Evolutionary conservation across 37 sponge, comb jelly and placozoan species (phyloP), one percentile per base, ranked within the genome.

Genomic region (Mnemiopsis leidyi): DNA sequence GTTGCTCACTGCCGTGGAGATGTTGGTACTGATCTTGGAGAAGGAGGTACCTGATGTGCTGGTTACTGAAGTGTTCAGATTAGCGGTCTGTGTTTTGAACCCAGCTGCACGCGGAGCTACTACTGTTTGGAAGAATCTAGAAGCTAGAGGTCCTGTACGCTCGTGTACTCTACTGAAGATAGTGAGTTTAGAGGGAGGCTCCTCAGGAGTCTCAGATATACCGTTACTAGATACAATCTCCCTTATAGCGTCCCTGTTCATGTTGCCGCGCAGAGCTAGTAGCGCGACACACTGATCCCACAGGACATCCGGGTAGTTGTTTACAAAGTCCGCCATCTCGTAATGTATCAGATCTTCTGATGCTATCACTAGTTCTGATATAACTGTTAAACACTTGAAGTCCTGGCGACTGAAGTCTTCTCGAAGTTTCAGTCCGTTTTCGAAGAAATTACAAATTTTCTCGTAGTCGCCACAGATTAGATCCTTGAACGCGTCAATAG

Each of bases 101-200:
- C 68, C 68, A 18, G 68, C 68, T 61, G 68, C 18, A 21, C 68
- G 68, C 16, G 76, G 76, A 26, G 76, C 76, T 24, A 73, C 76
- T 7, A 73, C 76, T 26, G 76, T 73, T 73, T 73, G 76, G 76
- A 73, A 73, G 76, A 73, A 73, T 73, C 76, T 16, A 73, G 76
- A 73, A 25, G n/a, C 76, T 26, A 73, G 76, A 73, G 76, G 76
- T 7, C 76, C 76, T 21, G 24, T 73, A 21, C 16, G 5, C 7
- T 73, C 76, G 28, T 16, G 5, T 26, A 73, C 76, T 25, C 24
- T 24, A n/a, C n/a, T n/a, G 76, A 73, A 73, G 23, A 73, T 73
- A 7, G 76, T 73, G 16, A 7, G 16, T 21, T 24, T 73, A 5
- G 16, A 21, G 7, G 28, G 5, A 7, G 26, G 26, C 7, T 5